Evolutionary conservation across 2,113 vertebrate genomes (phyloP).

Genomic region (Engraulis encrasicolus): DNA sequence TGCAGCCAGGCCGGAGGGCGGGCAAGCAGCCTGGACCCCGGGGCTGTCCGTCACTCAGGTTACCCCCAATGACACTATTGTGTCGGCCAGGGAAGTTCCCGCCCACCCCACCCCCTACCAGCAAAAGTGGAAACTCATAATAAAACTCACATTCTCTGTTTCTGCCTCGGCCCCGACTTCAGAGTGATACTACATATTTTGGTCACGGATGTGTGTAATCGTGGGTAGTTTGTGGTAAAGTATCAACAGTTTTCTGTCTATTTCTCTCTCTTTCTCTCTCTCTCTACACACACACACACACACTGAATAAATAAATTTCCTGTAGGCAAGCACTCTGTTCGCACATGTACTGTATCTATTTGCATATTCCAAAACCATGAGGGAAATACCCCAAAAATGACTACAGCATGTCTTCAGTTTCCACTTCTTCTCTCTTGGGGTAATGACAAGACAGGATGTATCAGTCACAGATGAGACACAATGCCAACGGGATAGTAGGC

Average conservation of each 20-base stretch:
- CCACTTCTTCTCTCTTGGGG: neutral
- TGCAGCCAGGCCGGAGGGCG: neutral
- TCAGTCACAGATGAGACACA: neutral
- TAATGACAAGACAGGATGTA: neutral
- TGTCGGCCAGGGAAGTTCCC: neutral
- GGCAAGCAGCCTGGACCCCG: too few species aligned
- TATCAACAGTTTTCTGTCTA: neutral
- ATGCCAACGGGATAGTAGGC: neutral
- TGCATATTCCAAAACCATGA: too few species aligned
- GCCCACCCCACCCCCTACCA: too few species aligned
- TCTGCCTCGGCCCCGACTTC: neutral
- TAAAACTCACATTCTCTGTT: constrained; percentile 32
- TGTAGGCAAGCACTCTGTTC: too few species aligned
- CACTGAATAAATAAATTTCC: too few species aligned
- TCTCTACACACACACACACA: neutral
- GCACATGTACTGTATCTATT: too few species aligned
- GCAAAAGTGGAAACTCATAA: constrained; percentile 3
- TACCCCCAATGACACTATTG: neutral
- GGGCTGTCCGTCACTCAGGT: neutral
- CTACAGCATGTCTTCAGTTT: neutral
- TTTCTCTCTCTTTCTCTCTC: neutral
- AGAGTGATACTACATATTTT: too few species aligned
- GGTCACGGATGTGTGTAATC: too few species aligned
- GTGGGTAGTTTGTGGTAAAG: too few species aligned
- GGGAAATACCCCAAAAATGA: neutral